Evolutionary conservation across 2,888 invertebrate species (phyloP).

Genomic region (Cyclophora punctaria): DNA sequence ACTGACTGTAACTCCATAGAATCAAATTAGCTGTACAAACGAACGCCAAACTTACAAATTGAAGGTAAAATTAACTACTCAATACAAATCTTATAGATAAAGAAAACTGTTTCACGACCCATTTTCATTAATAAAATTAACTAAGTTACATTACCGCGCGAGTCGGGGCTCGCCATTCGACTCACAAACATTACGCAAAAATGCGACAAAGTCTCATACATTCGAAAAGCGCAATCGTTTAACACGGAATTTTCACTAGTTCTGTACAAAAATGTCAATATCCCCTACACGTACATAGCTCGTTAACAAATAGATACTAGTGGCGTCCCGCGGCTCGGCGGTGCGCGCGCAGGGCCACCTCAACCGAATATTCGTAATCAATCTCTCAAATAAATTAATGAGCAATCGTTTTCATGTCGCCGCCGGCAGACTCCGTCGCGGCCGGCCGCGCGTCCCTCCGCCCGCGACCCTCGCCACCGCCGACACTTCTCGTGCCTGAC

Average conservation of each 20-base stretch:
- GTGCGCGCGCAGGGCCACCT: neutral
- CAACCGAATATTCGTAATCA: neutral
- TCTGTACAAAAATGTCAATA: constrained; percentile 27
- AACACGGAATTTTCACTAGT: constrained; percentile 24
- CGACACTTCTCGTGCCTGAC: constrained; percentile 32
- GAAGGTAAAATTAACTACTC: constrained; percentile 12
- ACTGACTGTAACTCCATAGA: constrained; percentile 49
- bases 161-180: constrained; percentile 5
- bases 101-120: constrained; percentile 7
- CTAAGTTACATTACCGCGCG: constrained; percentile 5
- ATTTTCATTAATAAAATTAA: constrained; percentile 8
- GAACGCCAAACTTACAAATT: constrained; percentile 22
- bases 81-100: constrained; percentile 13
- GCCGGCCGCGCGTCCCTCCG: too few relatives aligned
- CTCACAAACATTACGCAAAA: constrained; percentile 16
- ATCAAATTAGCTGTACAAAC: constrained; percentile 53
- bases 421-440: neutral
- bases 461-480: neutral
- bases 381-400: constrained; percentile 13
- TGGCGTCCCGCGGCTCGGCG: neutral
- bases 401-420: constrained; percentile 11
- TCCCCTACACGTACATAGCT: constrained; percentile 6
- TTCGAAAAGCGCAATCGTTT: constrained; percentile 22
- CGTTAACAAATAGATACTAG: constrained; percentile 1
- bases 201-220: constrained; percentile 19